A percentile compares a stretch with the other conserved stretches of the same genome.
These are phyloP conservation scores for Corythoichthys haematopterus DNA, from an alignment of 2,113 vertebrate genomes.

Conservation along the genomic window DNA sequence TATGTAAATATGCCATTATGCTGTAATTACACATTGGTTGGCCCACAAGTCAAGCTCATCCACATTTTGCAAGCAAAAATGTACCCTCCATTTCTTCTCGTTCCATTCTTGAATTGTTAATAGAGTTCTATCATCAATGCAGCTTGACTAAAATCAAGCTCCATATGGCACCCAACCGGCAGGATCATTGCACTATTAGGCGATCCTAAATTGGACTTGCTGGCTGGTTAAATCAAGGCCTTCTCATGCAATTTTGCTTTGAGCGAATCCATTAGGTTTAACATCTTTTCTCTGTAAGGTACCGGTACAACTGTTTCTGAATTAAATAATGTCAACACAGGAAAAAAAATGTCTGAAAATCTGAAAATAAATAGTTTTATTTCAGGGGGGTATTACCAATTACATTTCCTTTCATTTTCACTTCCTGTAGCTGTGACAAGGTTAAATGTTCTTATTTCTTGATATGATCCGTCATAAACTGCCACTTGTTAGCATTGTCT, in stretches of 20 bases:
- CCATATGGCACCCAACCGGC: slow-evolving; percentile 71
- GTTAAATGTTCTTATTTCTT: no score
- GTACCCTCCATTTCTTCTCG: slow-evolving; percentile 60
- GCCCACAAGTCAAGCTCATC: slow-evolving; percentile 90
- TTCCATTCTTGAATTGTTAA: slow-evolving; percentile 95
- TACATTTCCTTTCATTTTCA: no score
- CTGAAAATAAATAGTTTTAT: no score
- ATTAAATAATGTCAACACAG: slow-evolving; percentile 74
- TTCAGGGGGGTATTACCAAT: no score
- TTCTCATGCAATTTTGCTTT: slow-evolving; percentile 91
- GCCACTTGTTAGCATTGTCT: no score
- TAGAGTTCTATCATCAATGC: slow-evolving; percentile 99
- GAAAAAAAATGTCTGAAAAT: slow-evolving; percentile 56
- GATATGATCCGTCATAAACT: no score
- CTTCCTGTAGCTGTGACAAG: no score
- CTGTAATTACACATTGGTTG: slow-evolving; percentile 94
- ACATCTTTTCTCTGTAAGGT: slow-evolving; percentile 69
- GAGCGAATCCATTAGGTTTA: slow-evolving; percentile 90
- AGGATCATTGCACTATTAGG: slow-evolving; percentile 79
- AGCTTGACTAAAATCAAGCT: slow-evolving; percentile 95
- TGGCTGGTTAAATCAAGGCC: slow-evolving; percentile 83
- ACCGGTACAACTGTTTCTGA: slow-evolving; percentile 66
- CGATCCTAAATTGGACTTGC: slow-evolving; percentile 46
- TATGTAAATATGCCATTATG: slow-evolving; percentile 88
- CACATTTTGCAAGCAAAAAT: slow-evolving; percentile 98